A percentile compares a stretch with the other conserved stretches of the same genome.
Conservation (phyloP, 2,113 vertebrate species). For the Sylvilagus bachmani region DNA sequence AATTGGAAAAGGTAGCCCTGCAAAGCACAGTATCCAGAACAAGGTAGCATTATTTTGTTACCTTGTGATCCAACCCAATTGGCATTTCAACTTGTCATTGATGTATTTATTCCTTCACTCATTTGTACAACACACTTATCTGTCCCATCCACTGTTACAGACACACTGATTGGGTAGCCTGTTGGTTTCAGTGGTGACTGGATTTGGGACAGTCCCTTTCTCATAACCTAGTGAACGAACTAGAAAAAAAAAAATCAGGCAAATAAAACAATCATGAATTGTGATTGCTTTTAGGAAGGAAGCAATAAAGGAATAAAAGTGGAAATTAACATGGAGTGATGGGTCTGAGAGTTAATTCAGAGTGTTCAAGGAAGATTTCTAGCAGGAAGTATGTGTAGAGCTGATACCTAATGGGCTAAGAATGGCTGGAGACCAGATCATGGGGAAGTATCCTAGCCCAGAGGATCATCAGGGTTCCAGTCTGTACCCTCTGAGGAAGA, state of each 20-base stretch:
- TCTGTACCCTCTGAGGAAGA: accelerated
- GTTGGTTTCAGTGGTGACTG: neutral
- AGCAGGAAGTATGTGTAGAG: neutral
- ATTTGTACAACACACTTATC: neutral
- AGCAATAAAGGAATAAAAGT: neutral
- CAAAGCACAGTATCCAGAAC: neutral
- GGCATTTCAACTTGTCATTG: neutral
- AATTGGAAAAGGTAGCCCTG: neutral
- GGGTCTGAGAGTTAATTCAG: neutral
- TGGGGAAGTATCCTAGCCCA: neutral
- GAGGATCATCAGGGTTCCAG: neutral
- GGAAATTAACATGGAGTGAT: neutral
- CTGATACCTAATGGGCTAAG: neutral
- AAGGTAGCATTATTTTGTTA: neutral
- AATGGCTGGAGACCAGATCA: neutral
- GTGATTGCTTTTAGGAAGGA: neutral
- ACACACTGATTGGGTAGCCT: neutral
- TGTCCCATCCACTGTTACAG: neutral
- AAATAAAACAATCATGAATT: neutral
- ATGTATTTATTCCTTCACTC: neutral
- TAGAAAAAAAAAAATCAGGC: neutral
- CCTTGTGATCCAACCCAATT: neutral
- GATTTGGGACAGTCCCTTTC: neutral
- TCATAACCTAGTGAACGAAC: neutral
- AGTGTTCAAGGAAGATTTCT: neutral